Evolutionary conservation across 2,888 invertebrate genomes (phyloP), one percentile per base, ranked within the genome.

Genomic region (Acrocyrtus sp.): DNA sequence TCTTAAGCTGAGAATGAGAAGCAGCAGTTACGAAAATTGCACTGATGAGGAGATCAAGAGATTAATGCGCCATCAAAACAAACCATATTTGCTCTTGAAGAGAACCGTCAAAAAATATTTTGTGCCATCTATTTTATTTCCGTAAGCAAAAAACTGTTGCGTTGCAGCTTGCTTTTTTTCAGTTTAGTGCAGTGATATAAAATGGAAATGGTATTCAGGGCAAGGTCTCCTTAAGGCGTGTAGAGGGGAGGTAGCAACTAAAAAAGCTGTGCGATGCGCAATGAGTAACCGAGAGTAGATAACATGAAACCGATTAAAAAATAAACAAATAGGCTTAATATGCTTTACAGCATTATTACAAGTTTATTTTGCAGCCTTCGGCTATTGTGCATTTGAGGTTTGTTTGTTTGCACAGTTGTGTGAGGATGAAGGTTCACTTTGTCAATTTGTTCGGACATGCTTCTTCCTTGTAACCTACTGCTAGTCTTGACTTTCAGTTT

Each of bases 401-500:
- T 34, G 17, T 45, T 12, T 57, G 56, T 57, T 57, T 57, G 24
- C 19, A 41, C 56, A 57, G 56, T 57, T 57, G 56, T 43, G 56
- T 34, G 34, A 34, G 34, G 34, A 8, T 12, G 34, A 34, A 34
- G 34, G 34, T 12, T 34, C 34, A 5, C 6, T 34, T 8, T 34
- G 34, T 34, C 34, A 34, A 8, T 43, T 39, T 57, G 22, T 26
- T 43, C 15, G 24, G 34, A 12, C 34, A 8, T 34, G 34, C 5
- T 8, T 8, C 34, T 8, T 34, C 34, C 34, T 34, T 34, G 6
- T 34, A 34, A 34, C 45, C 60, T 47, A 45, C 48, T 27, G 29
- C 39, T 43, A 34, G 24, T 58, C 47, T 50, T 61, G 61, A 61
- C 61, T 61, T 61, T 61, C 48, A 50, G 5, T 61, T 61, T 61